phyloP scores from a whole-genome alignment of 2,797 vertebrate genomes.

The Salmo trutta region DNA sequence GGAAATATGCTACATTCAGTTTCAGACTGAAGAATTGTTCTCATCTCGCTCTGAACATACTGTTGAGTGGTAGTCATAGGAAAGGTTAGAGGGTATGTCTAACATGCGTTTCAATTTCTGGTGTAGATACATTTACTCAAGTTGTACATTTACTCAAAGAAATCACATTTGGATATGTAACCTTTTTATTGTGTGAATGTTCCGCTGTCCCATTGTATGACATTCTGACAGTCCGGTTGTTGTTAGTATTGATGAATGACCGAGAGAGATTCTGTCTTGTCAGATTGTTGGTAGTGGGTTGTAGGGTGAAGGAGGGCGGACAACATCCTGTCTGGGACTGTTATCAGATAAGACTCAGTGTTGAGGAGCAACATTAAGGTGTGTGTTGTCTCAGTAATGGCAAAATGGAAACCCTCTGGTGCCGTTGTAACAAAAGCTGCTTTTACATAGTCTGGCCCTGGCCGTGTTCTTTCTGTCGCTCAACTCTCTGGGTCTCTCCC shows the following conservation, averaged over 20 bases:
- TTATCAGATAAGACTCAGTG: conserved; percentile 12
- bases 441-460: conserved; percentile 61
- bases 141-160: conserved; percentile 31
- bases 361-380: conserved; percentile 21
- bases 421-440: conserved; percentile 75
- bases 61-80: conserved; percentile 56
- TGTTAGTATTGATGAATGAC: conserved; percentile 10
- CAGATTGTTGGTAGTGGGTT: conserved; percentile 12
- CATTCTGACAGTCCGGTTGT: conserved; percentile 16
- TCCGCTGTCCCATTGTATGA: conserved; percentile 32
- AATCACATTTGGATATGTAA: conserved; percentile 56
- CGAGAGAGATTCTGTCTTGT: conserved; percentile 4
- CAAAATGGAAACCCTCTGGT: conserved; percentile 45
- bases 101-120: conserved; percentile 49
- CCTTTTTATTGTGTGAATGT: conserved; percentile 47
- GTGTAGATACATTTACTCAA: conserved; percentile 57
- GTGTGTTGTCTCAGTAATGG: conserved; percentile 16
- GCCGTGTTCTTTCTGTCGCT: not conserved
- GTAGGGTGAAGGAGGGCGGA: too few relatives aligned
- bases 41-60: conserved; percentile 43
- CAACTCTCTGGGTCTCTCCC: not conserved
- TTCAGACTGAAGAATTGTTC: conserved; percentile 51
- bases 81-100: conserved; percentile 43
- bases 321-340: not conserved
- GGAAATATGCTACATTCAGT: conserved; percentile 33